Evolutionary conservation across 2,797 vertebrate species (phyloP).

Genomic region (Caiman crocodilus): DNA sequence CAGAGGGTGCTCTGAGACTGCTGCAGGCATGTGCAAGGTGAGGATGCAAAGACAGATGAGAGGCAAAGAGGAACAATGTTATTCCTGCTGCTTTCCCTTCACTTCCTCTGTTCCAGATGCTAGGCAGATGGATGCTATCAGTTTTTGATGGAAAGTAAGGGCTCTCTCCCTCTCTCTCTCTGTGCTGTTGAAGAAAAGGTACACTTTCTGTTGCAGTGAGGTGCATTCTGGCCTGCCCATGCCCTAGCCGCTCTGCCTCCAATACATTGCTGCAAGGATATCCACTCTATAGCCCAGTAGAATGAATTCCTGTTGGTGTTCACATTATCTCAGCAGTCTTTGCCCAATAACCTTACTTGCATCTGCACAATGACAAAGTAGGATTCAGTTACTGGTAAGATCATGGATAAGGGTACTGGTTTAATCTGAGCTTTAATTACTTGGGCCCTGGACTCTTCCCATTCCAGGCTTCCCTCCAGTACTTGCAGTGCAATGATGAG

Average conservation of each 20-base stretch:
- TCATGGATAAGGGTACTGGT: background rate
- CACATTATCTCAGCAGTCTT: background rate
- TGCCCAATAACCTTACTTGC: background rate
- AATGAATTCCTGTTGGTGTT: background rate
- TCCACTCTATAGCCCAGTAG: background rate
- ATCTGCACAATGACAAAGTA: background rate
- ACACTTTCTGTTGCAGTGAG: background rate
- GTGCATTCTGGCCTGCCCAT: background rate
- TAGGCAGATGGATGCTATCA: background rate
- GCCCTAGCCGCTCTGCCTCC: background rate
- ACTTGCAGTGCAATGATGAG: background rate
- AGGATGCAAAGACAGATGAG: background rate
- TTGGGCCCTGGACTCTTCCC: background rate
- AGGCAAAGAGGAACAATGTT: accelerated
- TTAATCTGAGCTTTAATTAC: background rate
- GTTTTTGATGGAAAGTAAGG: background rate
- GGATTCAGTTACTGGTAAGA: background rate
- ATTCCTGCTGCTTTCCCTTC: background rate
- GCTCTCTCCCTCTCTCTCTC: background rate
- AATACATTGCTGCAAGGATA: background rate
- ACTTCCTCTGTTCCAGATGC: accelerated
- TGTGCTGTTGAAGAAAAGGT: background rate
- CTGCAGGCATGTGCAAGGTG: background rate
- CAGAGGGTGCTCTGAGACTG: background rate
- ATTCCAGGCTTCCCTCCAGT: conserved; percentile 49